A percentile compares a stretch with the other conserved stretches of the same genome.
Evolutionary conservation across 2,888 invertebrate species (phyloP).

Genomic region (Tridacna gigas): DNA sequence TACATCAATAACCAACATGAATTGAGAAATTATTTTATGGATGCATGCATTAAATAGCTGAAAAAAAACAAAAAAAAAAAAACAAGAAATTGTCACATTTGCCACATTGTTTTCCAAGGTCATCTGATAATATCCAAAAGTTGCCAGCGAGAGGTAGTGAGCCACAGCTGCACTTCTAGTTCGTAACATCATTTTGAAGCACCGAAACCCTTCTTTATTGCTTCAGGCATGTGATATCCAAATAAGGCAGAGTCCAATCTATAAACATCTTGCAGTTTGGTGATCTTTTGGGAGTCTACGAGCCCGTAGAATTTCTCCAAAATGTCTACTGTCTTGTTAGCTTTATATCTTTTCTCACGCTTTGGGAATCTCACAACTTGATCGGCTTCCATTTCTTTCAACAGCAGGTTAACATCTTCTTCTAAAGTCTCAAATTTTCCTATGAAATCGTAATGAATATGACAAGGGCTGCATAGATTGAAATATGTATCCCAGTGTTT

Average conservation of each 20-base stretch:
- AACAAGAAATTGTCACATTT: too few relatives aligned
- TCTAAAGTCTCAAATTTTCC: background rate
- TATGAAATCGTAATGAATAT: background rate
- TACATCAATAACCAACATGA: too few relatives aligned
- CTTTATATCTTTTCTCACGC: slow-evolving; percentile 34
- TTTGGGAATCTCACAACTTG: slow-evolving; percentile 77
- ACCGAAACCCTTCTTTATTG: background rate
- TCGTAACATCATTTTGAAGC: background rate
- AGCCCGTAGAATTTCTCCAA: slow-evolving; percentile 87
- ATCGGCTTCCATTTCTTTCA: slow-evolving; percentile 69
- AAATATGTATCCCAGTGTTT: slow-evolving; percentile 3
- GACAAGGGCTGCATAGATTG: background rate
- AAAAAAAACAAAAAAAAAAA: too few relatives aligned
- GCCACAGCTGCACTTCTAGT: too few relatives aligned
- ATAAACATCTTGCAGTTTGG: slow-evolving; percentile 12
- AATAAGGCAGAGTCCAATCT: background rate
- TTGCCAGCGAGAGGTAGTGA: too few relatives aligned
- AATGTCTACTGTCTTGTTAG: background rate
- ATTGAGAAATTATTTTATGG: too few relatives aligned
- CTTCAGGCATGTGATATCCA: background rate
- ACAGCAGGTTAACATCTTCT: slow-evolving; percentile 89
- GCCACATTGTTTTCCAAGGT: background rate
- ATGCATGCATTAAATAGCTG: too few relatives aligned
- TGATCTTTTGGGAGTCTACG: slow-evolving; percentile 87
- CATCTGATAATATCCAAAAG: too few relatives aligned